Evolutionary conservation across 2,888 invertebrate species (phyloP).

Genomic region (Meandrusa payeni): DNA sequence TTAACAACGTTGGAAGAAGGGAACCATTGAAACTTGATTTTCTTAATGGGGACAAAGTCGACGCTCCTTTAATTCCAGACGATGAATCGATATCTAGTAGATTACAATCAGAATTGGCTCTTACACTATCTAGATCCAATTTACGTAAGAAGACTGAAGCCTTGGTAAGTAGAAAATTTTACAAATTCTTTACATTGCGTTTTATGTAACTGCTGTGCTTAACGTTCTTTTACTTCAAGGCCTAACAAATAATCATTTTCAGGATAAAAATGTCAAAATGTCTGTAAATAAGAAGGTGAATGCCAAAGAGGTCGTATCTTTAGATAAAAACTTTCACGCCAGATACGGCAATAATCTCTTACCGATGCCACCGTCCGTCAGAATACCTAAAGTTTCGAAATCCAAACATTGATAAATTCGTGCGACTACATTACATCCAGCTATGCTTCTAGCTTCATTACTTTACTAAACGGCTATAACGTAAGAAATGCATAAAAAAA

Average conservation of each 20-base stretch:
- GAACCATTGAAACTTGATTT: slow-evolving; percentile 88
- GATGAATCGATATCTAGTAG: slow-evolving; percentile 82
- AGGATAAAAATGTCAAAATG: slow-evolving; percentile 46
- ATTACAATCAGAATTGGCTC: slow-evolving; percentile 86
- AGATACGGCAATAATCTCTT: slow-evolving; percentile 75
- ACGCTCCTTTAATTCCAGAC: slow-evolving; percentile 56
- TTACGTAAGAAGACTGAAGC: slow-evolving; percentile 86
- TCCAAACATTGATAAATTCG: slow-evolving; percentile 41
- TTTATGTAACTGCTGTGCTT: not conserved
- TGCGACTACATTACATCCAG: no score
- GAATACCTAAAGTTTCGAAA: slow-evolving; percentile 70
- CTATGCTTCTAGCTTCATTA: slow-evolving; percentile 12
- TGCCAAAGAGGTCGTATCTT: slow-evolving; percentile 46
- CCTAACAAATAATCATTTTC: slow-evolving; percentile 47
- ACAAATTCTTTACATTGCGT: not conserved
- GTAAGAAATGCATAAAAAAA: slow-evolving; percentile 11
- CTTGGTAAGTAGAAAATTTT: slow-evolving; percentile 64
- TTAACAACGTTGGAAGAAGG: slow-evolving; percentile 75
- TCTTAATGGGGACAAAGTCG: slow-evolving; percentile 71
- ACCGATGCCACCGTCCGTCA: slow-evolving; percentile 68
- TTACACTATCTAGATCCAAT: slow-evolving; percentile 89
- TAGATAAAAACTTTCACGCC: slow-evolving; percentile 70
- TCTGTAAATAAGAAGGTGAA: slow-evolving; percentile 33
- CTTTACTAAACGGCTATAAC: slow-evolving; percentile 1
- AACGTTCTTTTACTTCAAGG: slow-evolving; percentile 4